These are phyloP conservation scores for Cyclargus thomasi DNA, from an alignment of 1,140 invertebrate genomes.

Conservation along the genomic window DNA sequence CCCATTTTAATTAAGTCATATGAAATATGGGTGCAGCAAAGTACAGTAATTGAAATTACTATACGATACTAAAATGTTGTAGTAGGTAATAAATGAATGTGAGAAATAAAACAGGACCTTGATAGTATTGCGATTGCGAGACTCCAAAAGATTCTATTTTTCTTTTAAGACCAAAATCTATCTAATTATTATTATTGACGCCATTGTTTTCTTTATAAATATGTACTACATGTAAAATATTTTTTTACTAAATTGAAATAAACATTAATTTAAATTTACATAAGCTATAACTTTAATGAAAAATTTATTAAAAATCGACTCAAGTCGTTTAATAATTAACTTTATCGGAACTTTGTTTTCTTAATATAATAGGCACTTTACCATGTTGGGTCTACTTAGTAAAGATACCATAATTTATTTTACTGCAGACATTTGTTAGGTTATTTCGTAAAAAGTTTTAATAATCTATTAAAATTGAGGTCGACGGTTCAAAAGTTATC, in stretches of 20 bases:
- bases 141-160: not conserved
- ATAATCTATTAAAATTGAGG: not conserved
- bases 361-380: not conserved
- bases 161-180: not conserved
- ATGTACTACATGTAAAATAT: not conserved
- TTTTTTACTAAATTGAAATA: not conserved
- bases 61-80: not conserved
- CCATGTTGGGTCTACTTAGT: not conserved
- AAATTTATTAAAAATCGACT: not conserved
- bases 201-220: too few species aligned
- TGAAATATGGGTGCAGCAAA: not conserved
- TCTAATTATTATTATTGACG: too few species aligned
- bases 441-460: not conserved
- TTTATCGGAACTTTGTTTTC: not conserved
- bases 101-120: not conserved
- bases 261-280: not conserved
- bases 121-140: not conserved
- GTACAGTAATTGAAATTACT: not conserved
- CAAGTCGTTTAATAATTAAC: too few species aligned
- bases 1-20: slow-evolving; percentile 1
- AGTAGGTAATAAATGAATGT: not conserved
- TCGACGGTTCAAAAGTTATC: not conserved
- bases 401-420: not conserved
- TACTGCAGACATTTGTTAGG: not conserved
- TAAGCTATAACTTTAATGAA: not conserved